Evolutionary conservation across 2,888 invertebrate species (phyloP), one percentile per base, ranked within the genome.

Genomic region (Notodonta ziczac): DNA sequence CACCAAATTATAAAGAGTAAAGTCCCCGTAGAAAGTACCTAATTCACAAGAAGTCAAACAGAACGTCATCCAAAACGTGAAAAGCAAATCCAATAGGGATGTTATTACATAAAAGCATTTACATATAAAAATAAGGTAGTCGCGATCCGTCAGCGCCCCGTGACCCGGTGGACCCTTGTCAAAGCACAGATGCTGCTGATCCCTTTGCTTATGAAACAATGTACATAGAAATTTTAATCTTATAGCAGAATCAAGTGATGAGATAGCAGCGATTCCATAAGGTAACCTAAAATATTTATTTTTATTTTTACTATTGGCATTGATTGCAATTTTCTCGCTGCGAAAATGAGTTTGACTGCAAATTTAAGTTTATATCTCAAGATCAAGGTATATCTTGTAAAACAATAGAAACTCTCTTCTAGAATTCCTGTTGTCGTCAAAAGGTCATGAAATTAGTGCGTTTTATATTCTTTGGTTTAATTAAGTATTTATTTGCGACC

Each of bases 161-260:
- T 78, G 82, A 77, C 82, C 80, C 72, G 70, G 68, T 72, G 60
- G 71, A 88, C 88, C 89, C 91, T 88, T 81, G 89, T 91, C 91
- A 91, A 65, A 58, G 78, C 83, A 70, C 90, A 90, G 88, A 84
- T 90, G 90, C 70, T 78, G 61, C 75, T 67, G 78, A 79, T 72
- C 73, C 78, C 69, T 73, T 77, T 74, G 65, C 67, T 86, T 90
- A 90, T 90, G 86, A 89, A 90, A 88, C 85, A 84, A 83, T 84
- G 84, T 86, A 85, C 81, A 81, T 77, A 83, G 81, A 87, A 84
- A 88, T 87, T 89, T 88, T 90, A 87, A 89, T 89, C 85, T 87
- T 24, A 39, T 14, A 44, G 13, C n/a, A 55, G 59, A 54, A 24
- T 55, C 64, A 63, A 58, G 60, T 10, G 52, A 59, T 40, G 24